Evolutionary conservation across 2,797 vertebrate genomes (phyloP).

Genomic region (Clarias laeviceps): DNA sequence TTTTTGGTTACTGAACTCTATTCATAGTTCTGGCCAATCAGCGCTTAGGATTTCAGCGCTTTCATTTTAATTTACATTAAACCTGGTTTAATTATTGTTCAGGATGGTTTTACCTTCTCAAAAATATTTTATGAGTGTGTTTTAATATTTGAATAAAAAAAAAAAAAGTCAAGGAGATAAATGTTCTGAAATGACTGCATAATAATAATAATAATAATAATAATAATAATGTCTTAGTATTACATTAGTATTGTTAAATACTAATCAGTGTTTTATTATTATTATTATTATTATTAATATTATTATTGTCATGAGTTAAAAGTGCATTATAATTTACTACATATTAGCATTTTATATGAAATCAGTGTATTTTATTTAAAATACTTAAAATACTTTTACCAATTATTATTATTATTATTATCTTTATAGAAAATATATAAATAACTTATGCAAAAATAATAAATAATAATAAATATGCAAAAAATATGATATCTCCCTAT

Average conservation of each 20-base stretch:
- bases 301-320: neutral
- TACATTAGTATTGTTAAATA: no score
- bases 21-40: conserved; percentile 52
- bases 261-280: neutral
- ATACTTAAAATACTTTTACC: neutral
- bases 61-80: neutral
- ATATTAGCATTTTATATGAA: no score
- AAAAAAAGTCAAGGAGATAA: no score
- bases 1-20: conserved; percentile 24
- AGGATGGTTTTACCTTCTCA: neutral
- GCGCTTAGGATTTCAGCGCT: neutral
- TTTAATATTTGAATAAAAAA: no score
- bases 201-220: no score
- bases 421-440: no score
- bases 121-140: neutral
- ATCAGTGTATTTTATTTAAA: neutral
- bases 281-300: neutral
- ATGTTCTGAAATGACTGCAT: no score
- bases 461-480: no score
- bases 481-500: neutral
- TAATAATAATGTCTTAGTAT: no score
- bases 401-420: neutral
- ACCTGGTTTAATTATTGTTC: neutral
- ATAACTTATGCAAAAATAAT: no score
- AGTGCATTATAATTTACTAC: no score